These are phyloP conservation scores for Xylophagus ater DNA, from an alignment of 2,888 invertebrate species.

Conservation along the genomic window DNA sequence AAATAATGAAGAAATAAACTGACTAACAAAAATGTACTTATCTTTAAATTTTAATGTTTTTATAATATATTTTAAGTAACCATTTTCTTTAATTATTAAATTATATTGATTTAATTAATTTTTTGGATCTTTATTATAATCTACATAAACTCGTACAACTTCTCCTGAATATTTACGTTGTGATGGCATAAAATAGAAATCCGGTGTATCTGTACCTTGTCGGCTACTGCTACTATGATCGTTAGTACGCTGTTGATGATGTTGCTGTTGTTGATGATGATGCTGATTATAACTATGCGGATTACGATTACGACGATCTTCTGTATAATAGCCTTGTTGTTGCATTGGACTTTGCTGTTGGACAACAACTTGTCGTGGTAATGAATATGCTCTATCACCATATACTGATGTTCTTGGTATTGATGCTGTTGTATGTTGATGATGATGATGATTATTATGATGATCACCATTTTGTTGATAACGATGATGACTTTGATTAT, in stretches of 20 bases:
- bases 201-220: slow-evolving; percentile 46
- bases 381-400: slow-evolving; percentile 58
- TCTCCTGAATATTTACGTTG: slow-evolving; percentile 89
- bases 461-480: slow-evolving; percentile 28
- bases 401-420: slow-evolving; percentile 26
- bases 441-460: slow-evolving; percentile 10
- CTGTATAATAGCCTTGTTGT: slow-evolving; percentile 43
- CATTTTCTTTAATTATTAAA: too few relatives aligned
- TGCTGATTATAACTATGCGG: slow-evolving; percentile 13
- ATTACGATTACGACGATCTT: slow-evolving; percentile 41
- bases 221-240: slow-evolving; percentile 23
- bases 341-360: slow-evolving; percentile 35
- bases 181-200: slow-evolving; percentile 93
- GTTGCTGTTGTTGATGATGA: too few relatives aligned
- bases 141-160: slow-evolving; percentile 72
- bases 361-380: slow-evolving; percentile 47
- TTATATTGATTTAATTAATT: slow-evolving; percentile 27
- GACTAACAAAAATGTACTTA: too few relatives aligned
- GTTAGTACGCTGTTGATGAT: too few relatives aligned
- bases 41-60: too few relatives aligned
- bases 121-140: slow-evolving; percentile 62
- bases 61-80: too few relatives aligned
- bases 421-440: too few relatives aligned
- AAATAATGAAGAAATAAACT: too few relatives aligned
- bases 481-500: slow-evolving; percentile 7